Conservation (phyloP, 2,797 vertebrate species). For the Telmatherina bonti region DNA sequence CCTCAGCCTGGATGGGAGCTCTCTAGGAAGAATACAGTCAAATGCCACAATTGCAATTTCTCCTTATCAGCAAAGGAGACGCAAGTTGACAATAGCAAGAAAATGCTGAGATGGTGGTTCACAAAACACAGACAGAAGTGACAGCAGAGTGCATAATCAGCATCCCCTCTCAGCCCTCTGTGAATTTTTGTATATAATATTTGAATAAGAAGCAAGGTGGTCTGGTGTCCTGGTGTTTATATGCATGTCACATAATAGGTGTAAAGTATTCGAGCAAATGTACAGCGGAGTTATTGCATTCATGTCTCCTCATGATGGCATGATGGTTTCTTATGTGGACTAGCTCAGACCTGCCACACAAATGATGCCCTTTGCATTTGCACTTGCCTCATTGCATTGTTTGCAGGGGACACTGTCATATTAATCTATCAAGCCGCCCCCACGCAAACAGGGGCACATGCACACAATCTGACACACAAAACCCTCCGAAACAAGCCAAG, state of each 20-base stretch:
- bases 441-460: slow-evolving; percentile 19
- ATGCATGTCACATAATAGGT: slow-evolving; percentile 13
- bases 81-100: slow-evolving; percentile 63
- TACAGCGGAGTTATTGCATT: slow-evolving; percentile 67
- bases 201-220: slow-evolving; percentile 30
- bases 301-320: slow-evolving; percentile 55
- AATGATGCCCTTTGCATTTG: slow-evolving; percentile 58
- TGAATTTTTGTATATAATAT: slow-evolving; percentile 52
- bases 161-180: slow-evolving; percentile 40
- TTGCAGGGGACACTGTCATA: slow-evolving; percentile 38
- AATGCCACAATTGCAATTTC: slow-evolving; percentile 74
- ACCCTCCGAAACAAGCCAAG: slow-evolving; percentile 20
- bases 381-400: slow-evolving; percentile 45
- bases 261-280: slow-evolving; percentile 32
- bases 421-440: slow-evolving; percentile 33
- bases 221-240: slow-evolving; percentile 7
- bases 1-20: slow-evolving; percentile 65
- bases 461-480: slow-evolving; percentile 31
- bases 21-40: slow-evolving; percentile 68
- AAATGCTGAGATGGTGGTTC: slow-evolving; percentile 67
- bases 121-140: slow-evolving; percentile 57
- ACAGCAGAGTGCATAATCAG: slow-evolving; percentile 59
- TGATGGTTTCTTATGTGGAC: slow-evolving; percentile 43
- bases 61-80: slow-evolving; percentile 72
- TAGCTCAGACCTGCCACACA: slow-evolving; percentile 61